Evolutionary conservation across 2,888 invertebrate genomes (phyloP), one percentile per base, ranked within the genome.

Genomic region (Pardosa pseudoannulata): DNA sequence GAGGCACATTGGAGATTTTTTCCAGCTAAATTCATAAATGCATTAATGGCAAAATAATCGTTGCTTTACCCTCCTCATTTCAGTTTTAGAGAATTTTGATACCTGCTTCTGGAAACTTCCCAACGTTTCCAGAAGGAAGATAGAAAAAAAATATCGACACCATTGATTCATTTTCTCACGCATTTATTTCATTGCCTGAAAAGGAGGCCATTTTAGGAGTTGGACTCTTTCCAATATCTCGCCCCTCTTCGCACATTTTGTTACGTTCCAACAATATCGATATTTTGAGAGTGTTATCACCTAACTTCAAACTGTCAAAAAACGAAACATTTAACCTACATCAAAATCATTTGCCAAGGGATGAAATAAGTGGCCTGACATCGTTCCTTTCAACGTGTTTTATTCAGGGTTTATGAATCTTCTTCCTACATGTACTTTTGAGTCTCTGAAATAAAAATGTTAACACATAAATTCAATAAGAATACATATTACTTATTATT

Each of bases 221-320:
- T 85, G 83, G 83, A 72, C 11, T 16, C n/a, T 2, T 27, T 78
- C 83, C 83, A 85, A 78, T 28, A 28, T 16, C 67, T 29, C 29
- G 46, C 41, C 78, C 39, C 36, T 67, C 76, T 72, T 62, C 39
- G 28, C 62, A 50, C 76, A 64, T 76, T 83, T 72, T 46, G 71
- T 56, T 64, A 56, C 65, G 39, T 76, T 75, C 71, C 65, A 62
- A 23, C 71, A 65, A 41, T 83, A 72, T 76, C 76, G 82, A 72
- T 83, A 79, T 83, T 83, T 72, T 50, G 71, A 46, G 70, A 76
- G 71, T 70, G 76, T 71, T 83, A 72, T 83, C 71, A 56, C 46
- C 65, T 75, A 68, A 65, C 82, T 71, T 39, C 65, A 36, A 36
- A 32, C n/a, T 41, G 36, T 23, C 36, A 41, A n/a, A 28, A 78